Percentiles rank a stretch among this genome's conserved stretches.
Conservation (phyloP, 2,888 invertebrate genomes). For the Lepas anatifera region DNA sequence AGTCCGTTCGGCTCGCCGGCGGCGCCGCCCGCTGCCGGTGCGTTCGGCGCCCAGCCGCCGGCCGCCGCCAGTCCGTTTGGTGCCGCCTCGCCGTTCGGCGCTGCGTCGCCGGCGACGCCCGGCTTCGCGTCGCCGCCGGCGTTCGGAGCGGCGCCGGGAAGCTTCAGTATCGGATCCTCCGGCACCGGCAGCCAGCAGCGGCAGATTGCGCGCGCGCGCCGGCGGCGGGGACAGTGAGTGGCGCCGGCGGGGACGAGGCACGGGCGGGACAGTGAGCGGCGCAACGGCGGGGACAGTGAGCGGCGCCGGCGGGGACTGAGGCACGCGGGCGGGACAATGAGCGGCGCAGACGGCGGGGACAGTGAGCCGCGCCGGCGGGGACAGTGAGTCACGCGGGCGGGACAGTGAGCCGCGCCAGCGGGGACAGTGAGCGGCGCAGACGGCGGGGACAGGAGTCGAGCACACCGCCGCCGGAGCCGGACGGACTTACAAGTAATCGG, state of each 20-base stretch:
- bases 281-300: conserved; percentile 31
- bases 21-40: conserved; percentile 22
- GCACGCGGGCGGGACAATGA: too few species aligned
- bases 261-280: too few species aligned
- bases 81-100: conserved; percentile 24
- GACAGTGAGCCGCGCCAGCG: conserved; percentile 16
- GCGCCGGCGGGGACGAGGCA: too few species aligned
- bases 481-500: too few species aligned
- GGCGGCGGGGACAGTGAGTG: conserved; percentile 28
- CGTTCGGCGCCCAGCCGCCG: conserved; percentile 48
- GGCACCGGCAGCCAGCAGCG: conserved; percentile 68
- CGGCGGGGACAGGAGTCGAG: too few species aligned
- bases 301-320: too few species aligned
- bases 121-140: conserved; percentile 62
- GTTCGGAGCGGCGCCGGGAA: conserved; percentile 26
- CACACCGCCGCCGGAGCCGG: too few species aligned
- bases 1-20: conserved; percentile 42
- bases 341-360: conserved; percentile 52
- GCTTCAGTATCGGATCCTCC: conserved; percentile 70
- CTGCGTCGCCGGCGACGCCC: conserved; percentile 32
- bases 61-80: conserved; percentile 30
- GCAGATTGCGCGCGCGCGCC: conserved; percentile 72
- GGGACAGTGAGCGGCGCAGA: conserved; percentile 73
- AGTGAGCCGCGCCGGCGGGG: conserved; percentile 14
- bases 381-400: conserved; percentile 67